Evolutionary conservation across 2,888 invertebrate genomes (phyloP).

Genomic region (Eupithecia exiguata): DNA sequence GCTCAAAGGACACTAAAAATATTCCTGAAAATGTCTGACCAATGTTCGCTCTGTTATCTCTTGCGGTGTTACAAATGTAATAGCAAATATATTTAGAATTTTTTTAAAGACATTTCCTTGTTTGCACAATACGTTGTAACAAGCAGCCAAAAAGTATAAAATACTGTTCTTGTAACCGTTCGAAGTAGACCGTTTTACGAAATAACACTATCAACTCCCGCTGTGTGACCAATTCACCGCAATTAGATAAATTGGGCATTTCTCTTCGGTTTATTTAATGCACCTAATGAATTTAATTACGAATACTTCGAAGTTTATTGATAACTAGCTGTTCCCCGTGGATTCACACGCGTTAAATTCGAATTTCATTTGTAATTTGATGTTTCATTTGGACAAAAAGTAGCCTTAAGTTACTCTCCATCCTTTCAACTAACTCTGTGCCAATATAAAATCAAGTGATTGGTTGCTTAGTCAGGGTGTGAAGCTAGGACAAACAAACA

Average conservation of each 20-base stretch:
- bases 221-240: constrained; percentile 45
- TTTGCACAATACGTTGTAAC: constrained; percentile 23
- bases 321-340: too few species aligned
- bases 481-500: too few species aligned
- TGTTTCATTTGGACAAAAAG: too few species aligned
- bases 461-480: too few species aligned
- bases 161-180: constrained; percentile 45
- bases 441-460: too few species aligned
- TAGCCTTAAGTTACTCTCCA: too few species aligned
- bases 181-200: constrained; percentile 50
- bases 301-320: constrained; percentile 27
- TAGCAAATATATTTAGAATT: not conserved
- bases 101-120: not conserved
- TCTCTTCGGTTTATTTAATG: constrained; percentile 35
- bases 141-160: constrained; percentile 25
- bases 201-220: constrained; percentile 48
- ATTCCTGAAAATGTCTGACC: not conserved
- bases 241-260: constrained; percentile 49
- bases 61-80: not conserved
- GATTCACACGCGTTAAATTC: too few species aligned
- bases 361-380: too few species aligned
- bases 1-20: not conserved
- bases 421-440: too few species aligned
- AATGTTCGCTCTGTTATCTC: not conserved
- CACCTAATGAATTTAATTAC: constrained; percentile 34